phyloP scores from a whole-genome alignment of 1,140 invertebrate genomes.

The Hycleus cichorii region DNA sequence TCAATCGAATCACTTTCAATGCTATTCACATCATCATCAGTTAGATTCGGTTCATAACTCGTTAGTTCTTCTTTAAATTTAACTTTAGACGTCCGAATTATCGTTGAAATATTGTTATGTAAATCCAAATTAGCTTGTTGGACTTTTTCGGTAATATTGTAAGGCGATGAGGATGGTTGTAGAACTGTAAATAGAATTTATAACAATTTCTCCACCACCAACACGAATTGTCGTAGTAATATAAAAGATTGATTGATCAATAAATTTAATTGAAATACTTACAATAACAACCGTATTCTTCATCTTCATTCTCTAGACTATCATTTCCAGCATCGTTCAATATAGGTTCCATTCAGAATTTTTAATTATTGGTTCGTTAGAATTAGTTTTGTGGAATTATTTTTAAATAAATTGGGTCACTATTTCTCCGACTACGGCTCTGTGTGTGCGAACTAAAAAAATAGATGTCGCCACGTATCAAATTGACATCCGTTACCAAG shows the following conservation, averaged over 20 bases:
- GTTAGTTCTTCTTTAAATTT: conserved; percentile 36
- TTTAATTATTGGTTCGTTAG: not conserved
- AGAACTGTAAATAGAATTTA: conserved; percentile 29
- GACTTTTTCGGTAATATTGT: conserved; percentile 38
- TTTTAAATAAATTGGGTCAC: conserved; percentile 11
- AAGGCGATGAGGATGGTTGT: conserved; percentile 36
- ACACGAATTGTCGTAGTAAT: too few species aligned
- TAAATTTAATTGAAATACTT: conserved; percentile 17
- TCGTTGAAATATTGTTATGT: conserved; percentile 20
- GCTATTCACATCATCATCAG: conserved; percentile 38
- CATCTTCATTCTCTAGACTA: conserved; percentile 19
- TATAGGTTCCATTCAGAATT: conserved; percentile 1
- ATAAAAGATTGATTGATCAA: conserved; percentile 1
- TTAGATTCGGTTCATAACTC: conserved; percentile 38
- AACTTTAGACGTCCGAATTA: conserved; percentile 27
- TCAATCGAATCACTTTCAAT: conserved; percentile 34
- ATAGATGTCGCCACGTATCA: too few species aligned
- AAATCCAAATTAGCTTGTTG: conserved; percentile 36
- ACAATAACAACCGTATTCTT: conserved; percentile 30
- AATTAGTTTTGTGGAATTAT: conserved; percentile 1
- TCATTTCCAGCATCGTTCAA: conserved; percentile 1
- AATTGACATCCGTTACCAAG: not conserved
- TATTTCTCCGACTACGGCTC: not conserved
- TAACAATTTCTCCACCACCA: not conserved
- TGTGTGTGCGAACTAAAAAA: too few species aligned